A percentile compares a stretch with the other conserved stretches of the same genome.
phyloP scores from a whole-genome alignment of 2,797 vertebrate genomes.

The Streptopelia turtur region DNA sequence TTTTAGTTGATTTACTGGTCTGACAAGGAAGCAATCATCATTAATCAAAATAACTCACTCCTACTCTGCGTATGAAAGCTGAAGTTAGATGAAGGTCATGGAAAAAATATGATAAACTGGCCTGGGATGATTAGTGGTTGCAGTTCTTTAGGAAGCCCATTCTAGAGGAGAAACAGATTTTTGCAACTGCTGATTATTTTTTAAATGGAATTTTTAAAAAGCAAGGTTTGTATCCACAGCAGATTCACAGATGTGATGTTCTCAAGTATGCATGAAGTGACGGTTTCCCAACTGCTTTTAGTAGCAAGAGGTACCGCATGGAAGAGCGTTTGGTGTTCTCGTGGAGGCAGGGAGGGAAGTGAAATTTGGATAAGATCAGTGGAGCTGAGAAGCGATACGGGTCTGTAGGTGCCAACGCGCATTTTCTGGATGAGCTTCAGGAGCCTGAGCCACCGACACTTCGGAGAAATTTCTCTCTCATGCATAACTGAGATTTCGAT shows the following conservation, averaged over 20 bases:
- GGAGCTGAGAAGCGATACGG: not conserved
- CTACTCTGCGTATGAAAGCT: conserved; percentile 31
- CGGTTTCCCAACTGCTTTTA: not conserved
- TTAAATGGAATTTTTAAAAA: not conserved
- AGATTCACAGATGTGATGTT: not conserved
- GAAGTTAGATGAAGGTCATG: conserved; percentile 68
- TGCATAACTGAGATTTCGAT: not conserved
- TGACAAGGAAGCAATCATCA: conserved; percentile 69
- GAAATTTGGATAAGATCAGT: not conserved
- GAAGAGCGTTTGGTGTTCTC: conserved; percentile 1
- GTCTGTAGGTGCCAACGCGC: not conserved
- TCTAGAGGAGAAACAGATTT: conserved; percentile 6
- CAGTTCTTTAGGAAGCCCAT: conserved; percentile 21
- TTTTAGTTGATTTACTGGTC: conserved; percentile 67
- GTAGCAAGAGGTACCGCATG: not conserved
- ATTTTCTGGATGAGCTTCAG: conserved; percentile 13
- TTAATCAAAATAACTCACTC: conserved; percentile 72
- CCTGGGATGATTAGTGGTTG: not conserved
- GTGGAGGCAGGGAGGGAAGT: not conserved
- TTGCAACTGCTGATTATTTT: not conserved
- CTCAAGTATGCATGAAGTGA: not conserved
- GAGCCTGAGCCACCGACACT: not conserved
- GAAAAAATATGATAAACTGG: conserved; percentile 56
- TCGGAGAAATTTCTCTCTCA: not conserved
- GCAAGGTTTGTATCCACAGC: not conserved